Conservation (phyloP, 2,113 vertebrate species). For the Pelecanus crispus region DNA sequence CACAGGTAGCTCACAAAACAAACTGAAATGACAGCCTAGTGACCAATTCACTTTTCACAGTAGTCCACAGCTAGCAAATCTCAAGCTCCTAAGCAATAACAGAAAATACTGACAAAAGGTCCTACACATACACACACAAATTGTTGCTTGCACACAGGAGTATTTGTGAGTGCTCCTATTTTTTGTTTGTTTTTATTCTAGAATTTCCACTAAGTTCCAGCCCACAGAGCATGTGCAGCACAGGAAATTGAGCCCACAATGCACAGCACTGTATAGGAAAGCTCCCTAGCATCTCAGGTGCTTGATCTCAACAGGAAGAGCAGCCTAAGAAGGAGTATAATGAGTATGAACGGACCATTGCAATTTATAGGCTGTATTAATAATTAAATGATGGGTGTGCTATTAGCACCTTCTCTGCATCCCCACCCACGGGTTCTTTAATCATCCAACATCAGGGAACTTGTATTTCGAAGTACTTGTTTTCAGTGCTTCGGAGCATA, state of each 20-base stretch:
- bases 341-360: not conserved
- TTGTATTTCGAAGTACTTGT: not conserved
- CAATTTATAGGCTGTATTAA: conserved; percentile 9
- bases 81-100: not conserved
- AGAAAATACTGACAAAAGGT: not conserved
- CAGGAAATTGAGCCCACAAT: not conserved
- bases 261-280: not conserved
- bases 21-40: not conserved
- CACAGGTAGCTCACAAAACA: not conserved
- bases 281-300: not conserved
- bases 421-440: not conserved
- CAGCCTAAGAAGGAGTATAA: not conserved
- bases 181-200: not conserved
- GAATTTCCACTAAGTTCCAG: not conserved
- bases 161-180: not conserved
- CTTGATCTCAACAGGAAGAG: not conserved
- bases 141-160: not conserved
- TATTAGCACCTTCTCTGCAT: not conserved
- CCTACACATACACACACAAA: not conserved
- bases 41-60: not conserved
- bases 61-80: not conserved
- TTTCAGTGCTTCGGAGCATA: not conserved
- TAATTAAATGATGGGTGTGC: conserved; percentile 6
- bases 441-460: not conserved
- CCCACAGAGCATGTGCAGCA: not conserved